Conservation (phyloP, 2,797 vertebrate genomes). For the Arnoldichthys spilopterus region DNA sequence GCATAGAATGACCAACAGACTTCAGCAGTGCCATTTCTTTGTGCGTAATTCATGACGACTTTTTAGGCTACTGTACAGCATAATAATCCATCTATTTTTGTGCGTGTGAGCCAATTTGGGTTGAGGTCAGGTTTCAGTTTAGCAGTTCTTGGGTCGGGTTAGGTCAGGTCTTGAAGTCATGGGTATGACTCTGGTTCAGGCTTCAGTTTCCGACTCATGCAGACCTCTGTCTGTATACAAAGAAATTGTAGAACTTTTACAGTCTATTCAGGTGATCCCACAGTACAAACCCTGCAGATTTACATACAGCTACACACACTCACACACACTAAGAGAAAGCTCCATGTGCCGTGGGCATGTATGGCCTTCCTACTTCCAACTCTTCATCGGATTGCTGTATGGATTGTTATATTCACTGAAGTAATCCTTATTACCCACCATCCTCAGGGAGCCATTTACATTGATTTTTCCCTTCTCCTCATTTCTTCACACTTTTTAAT, state of each 20-base stretch:
- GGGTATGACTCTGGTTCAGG: too few relatives aligned
- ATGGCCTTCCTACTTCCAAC: constrained; percentile 33
- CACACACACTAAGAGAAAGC: constrained; percentile 40
- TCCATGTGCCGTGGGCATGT: constrained; percentile 38
- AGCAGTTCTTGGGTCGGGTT: too few relatives aligned
- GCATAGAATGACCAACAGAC: too few relatives aligned
- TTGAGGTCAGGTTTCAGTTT: too few relatives aligned
- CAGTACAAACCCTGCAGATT: constrained; percentile 2
- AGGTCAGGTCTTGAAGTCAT: too few relatives aligned
- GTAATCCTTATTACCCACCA: constrained; percentile 52
- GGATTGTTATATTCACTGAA: constrained; percentile 57
- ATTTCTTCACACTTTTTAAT: constrained; percentile 54
- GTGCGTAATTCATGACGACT: too few relatives aligned
- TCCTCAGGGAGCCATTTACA: constrained; percentile 56
- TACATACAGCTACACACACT: constrained; percentile 44
- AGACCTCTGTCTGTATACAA: neutral
- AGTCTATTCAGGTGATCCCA: constrained; percentile 25
- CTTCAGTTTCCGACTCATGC: neutral
- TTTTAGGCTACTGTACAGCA: too few relatives aligned
- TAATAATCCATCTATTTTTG: too few relatives aligned
- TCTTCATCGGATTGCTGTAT: constrained; percentile 47
- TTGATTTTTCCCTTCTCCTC: constrained; percentile 47
- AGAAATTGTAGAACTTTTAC: neutral
- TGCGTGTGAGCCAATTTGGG: too few relatives aligned
- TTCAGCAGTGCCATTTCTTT: too few relatives aligned